Percentiles rank a stretch among this genome's conserved stretches.
phyloP scores from a whole-genome alignment of 2,888 invertebrate species.

The Heliconius sara region DNA sequence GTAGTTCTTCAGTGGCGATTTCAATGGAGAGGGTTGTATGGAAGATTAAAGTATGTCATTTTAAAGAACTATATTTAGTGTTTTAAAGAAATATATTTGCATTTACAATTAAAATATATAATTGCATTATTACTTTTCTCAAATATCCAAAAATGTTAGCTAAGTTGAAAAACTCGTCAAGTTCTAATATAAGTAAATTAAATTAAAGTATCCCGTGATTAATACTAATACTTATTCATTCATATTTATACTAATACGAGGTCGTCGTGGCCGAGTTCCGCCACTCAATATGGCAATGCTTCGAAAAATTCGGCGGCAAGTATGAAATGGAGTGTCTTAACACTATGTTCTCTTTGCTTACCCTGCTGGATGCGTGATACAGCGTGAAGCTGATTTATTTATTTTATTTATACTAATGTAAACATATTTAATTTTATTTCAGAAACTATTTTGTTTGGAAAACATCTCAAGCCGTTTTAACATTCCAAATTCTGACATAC shows the following conservation, averaged over 20 bases:
- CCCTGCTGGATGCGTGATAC: too few species aligned
- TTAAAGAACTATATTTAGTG: background rate
- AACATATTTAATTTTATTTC: slow-evolving; percentile 48
- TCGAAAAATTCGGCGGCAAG: too few species aligned
- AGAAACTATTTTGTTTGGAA: slow-evolving; percentile 58
- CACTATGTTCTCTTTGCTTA: too few species aligned
- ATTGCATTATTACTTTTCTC: background rate
- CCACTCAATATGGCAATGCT: too few species aligned
- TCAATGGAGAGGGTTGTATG: slow-evolving; percentile 58
- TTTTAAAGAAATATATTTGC: background rate
- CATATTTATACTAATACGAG: slow-evolving; percentile 47
- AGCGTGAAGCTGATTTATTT: background rate
- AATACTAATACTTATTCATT: background rate
- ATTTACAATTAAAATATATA: background rate
- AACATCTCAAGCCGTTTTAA: slow-evolving; percentile 72
- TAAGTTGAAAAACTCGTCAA: background rate
- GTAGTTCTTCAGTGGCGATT: slow-evolving; percentile 68
- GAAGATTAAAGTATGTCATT: slow-evolving; percentile 42
- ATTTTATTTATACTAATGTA: slow-evolving; percentile 50
- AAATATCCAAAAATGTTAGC: background rate
- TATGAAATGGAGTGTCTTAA: too few species aligned
- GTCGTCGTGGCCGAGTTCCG: too few species aligned
- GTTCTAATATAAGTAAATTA: background rate
- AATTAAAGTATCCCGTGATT: background rate
- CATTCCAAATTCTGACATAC: slow-evolving; percentile 87